Base-by-base conservation (phyloP, 2,113 vertebrate genomes). In the Halichoeres trimaculatus region DNA sequence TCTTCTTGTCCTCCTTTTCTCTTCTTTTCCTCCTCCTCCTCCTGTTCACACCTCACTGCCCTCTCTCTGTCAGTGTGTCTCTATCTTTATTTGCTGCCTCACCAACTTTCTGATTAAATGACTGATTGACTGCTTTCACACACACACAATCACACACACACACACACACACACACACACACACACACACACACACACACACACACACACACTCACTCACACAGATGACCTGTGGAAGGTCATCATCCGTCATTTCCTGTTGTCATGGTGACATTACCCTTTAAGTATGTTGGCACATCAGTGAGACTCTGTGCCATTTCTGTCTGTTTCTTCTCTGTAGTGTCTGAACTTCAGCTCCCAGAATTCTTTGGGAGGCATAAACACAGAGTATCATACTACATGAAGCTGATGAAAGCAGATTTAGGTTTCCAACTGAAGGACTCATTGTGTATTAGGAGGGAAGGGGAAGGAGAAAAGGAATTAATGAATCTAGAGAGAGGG, bases 91-190 rank as follows among this genome's bases (percentile, higher is more conserved):
- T 80, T 84, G 24, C 53, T 70, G 58, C 76, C 52, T 50, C n/a
- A 47, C 62, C 70, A 26, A 43, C 47, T 70, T 4, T 22, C 52
- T 52, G 77, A 77, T 68, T 26, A 53, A 57, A 60, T 83, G 81
- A 79, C 63, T 62, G 60, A 81, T 73, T 72, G 24, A 52, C 30
- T 24, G 16, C 30, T 53, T 5, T 24, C 34, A 72, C 58, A 19
- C 51, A 30, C 30, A 30, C 30, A 30, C 30, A 30, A n/a, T n/a
- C 30, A 30, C 30, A 30, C 30, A 30, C 30, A 30, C 30, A 30
- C 30, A 30, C 30, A 30, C 30, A 30, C 30, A 30, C 30, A 19
- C 56, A 10, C 65, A 74, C 53, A 66, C 47, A n/a, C 4, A 51
- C 34, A 72, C 58, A 19, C 51, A 30, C 30, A 30, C 30, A 30